These are phyloP conservation scores for Spicauda simplicius DNA, from an alignment of 2,888 invertebrate species.

Conservation along the genomic window DNA sequence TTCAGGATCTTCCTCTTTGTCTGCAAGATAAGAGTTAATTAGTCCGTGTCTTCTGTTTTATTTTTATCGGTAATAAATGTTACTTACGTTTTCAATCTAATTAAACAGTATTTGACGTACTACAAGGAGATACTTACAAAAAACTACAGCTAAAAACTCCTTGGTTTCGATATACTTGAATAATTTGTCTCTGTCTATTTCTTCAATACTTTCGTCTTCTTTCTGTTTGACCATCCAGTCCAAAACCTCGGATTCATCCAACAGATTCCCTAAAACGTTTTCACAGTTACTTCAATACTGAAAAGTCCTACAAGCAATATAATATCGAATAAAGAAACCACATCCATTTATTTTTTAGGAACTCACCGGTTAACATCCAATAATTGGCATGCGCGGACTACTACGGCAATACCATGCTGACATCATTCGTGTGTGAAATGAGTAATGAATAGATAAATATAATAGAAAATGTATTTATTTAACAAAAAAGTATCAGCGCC, in stretches of 20 bases:
- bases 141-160: slow-evolving; percentile 96
- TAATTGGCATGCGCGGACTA: slow-evolving; percentile 77
- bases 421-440: slow-evolving; percentile 79
- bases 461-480: slow-evolving; percentile 82
- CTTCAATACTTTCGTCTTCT: slow-evolving; percentile 95
- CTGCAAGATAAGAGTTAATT: slow-evolving; percentile 66
- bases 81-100: not conserved
- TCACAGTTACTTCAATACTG: slow-evolving; percentile 55
- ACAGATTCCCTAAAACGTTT: slow-evolving; percentile 80
- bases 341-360: slow-evolving; percentile 77
- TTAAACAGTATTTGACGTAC: no score
- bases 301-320: slow-evolving; percentile 47
- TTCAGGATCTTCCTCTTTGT: slow-evolving; percentile 92
- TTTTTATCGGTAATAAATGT: not conserved
- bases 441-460: slow-evolving; percentile 70
- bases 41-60: not conserved
- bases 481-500: slow-evolving; percentile 79
- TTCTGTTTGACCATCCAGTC: slow-evolving; percentile 97
- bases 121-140: slow-evolving; percentile 97
- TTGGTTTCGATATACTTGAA: slow-evolving; percentile 94
- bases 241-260: slow-evolving; percentile 92
- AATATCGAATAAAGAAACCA: slow-evolving; percentile 71
- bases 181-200: slow-evolving; percentile 92
- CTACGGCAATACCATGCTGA: slow-evolving; percentile 82
- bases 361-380: slow-evolving; percentile 81